These are phyloP conservation scores for Oasisia sp. DNA, from an alignment of 2,888 invertebrate genomes.

Conservation along the genomic window DNA sequence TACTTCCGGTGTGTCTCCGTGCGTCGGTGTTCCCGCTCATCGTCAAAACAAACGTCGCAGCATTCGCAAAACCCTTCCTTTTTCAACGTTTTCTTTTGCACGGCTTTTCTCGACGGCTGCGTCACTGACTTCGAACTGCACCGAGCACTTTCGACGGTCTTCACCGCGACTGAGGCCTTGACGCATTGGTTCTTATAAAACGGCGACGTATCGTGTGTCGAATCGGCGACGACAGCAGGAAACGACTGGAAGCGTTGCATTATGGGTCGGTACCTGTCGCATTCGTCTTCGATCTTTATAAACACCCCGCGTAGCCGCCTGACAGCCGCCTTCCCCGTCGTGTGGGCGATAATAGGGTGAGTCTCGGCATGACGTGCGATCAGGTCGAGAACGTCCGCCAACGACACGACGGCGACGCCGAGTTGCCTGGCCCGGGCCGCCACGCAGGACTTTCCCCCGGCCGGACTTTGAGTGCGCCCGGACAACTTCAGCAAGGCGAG, in stretches of 20 bases:
- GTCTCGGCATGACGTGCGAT: not conserved
- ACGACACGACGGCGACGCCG: not conserved
- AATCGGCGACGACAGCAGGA: not conserved
- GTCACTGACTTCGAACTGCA: not conserved
- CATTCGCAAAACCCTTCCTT: not conserved
- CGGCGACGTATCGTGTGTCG: not conserved
- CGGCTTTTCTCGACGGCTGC: not conserved
- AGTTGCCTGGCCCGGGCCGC: not conserved
- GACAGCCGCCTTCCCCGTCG: not conserved
- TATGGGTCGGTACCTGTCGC: not conserved
- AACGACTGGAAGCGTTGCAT: not conserved
- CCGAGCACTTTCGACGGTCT: not conserved
- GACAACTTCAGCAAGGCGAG: not conserved
- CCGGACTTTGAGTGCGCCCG: not conserved
- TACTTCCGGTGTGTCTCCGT: not conserved
- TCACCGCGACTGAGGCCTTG: not conserved
- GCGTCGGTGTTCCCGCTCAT: not conserved
- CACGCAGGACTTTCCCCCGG: not conserved
- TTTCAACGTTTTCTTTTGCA: not conserved
- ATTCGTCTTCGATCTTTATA: not conserved
- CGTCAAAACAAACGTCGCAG: conserved; percentile 1
- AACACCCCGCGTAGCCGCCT: not conserved
- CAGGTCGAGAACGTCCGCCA: not conserved
- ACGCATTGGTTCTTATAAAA: not conserved
- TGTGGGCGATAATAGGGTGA: not conserved